A percentile compares a stretch with the other conserved stretches of the same genome.
Conservation (phyloP, 1,140 invertebrate genomes). For the Ylistrum balloti region DNA sequence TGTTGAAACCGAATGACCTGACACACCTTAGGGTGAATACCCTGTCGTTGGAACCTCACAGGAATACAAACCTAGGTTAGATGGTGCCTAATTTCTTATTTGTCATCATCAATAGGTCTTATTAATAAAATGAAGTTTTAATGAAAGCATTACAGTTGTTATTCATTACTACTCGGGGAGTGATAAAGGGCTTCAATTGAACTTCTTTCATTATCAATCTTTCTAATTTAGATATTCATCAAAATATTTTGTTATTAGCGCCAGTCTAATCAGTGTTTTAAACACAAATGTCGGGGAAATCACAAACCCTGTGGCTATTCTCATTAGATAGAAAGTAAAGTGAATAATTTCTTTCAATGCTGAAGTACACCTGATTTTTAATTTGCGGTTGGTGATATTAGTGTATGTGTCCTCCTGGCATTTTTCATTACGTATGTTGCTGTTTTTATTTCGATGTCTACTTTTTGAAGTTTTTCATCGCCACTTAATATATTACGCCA, state of each 20-base stretch:
- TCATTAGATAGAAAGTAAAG: not conserved
- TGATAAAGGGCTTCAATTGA: not conserved
- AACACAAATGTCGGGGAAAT: not conserved
- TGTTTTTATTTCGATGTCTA: not conserved
- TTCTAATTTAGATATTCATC: slow-evolving; percentile 35
- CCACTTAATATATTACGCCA: not conserved
- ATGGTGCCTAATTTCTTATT: slow-evolving; percentile 9
- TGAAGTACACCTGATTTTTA: not conserved
- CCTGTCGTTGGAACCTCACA: not conserved
- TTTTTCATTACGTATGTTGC: not conserved
- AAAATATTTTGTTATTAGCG: not conserved
- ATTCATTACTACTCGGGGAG: not conserved
- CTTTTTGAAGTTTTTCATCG: not conserved
- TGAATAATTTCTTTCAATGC: not conserved
- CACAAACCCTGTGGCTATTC: not conserved
- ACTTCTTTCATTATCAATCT: not conserved
- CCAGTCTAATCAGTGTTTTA: not conserved
- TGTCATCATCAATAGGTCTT: not conserved
- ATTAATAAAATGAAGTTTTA: not conserved
- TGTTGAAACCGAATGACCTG: not conserved
- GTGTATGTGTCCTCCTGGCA: not conserved
- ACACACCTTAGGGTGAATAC: not conserved
- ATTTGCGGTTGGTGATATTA: not conserved
- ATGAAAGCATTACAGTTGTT: not conserved
- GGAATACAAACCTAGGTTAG: not conserved